Evolutionary conservation across 2,797 vertebrate genomes (phyloP), one percentile per base, ranked within the genome.

Genomic region (Dicrostonyx torquatus): DNA sequence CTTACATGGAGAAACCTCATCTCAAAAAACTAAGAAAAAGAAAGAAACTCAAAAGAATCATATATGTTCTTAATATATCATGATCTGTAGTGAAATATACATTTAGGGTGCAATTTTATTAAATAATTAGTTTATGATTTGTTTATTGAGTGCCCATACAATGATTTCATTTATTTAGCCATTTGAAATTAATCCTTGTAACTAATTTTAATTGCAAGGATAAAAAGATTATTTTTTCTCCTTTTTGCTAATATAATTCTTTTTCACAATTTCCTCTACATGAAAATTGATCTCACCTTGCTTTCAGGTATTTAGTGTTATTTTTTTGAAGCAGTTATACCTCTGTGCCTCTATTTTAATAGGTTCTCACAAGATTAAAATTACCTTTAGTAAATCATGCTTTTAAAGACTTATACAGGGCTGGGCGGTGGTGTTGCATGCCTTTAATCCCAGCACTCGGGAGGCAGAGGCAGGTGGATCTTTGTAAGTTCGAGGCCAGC

Each of bases 181-280:
- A 6, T 50, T 83, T 68, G 72, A 45, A 95, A 72, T 79, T 60
- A 77, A 92, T 43, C 0, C 1, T 55, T 66, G 2, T 82, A 60
- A 55, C 48, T 91, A 72, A 43, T 76, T 93, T 95, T 48, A 78
- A 93, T 88, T 84, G 22, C 17, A 90, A 92, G 89, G 31, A 85
- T 89, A 12, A 68, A 83, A 78, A 20, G 24, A 60, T 58, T 66
- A 12, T 70, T 58, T 2, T 40, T 31, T 34, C 1, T 1, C 43
- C 26, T 2, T 75, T 90, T 60, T 6, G 37, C 4, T 7, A 24
- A 40, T 3, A 34, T 34, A 50, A 22, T 96, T 89, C 60, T 5
- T 91, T 29, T 90, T 37, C n/a, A 22, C 12, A 43, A 50, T 34
- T 89, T 96, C 66, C 48, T 90, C 68, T 73, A n/a, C 37, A 29